These are phyloP conservation scores for Leptatherina wallacei DNA, from an alignment of 2,797 vertebrate genomes.

Conservation along the genomic window DNA sequence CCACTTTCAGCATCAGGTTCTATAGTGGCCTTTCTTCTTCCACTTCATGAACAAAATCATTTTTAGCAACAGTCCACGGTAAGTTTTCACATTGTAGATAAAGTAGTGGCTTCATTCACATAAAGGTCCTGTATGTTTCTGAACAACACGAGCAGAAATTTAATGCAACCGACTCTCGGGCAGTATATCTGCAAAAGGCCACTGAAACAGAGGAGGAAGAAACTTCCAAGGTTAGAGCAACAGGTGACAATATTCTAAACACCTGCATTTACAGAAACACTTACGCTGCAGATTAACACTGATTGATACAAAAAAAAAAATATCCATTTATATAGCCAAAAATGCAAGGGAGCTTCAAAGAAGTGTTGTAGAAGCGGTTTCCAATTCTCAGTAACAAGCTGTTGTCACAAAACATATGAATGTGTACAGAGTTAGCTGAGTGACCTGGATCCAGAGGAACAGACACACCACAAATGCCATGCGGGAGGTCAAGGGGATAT, in stretches of 20 bases:
- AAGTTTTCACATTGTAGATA: no score
- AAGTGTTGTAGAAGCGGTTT: not conserved
- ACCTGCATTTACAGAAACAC: constrained; percentile 38
- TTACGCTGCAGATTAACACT: constrained; percentile 12
- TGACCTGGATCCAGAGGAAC: constrained; percentile 39
- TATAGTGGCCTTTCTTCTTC: no score
- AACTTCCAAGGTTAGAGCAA: no score
- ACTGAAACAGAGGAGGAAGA: no score
- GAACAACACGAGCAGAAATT: not conserved
- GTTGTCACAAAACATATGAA: constrained; percentile 30
- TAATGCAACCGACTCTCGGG: not conserved
- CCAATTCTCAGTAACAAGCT: constrained; percentile 4
- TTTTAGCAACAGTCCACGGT: no score
- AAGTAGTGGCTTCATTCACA: no score
- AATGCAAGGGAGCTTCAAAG: not conserved
- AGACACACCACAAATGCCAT: constrained; percentile 26
- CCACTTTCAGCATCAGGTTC: not conserved
- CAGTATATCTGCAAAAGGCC: not conserved
- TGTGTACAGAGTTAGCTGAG: constrained; percentile 24
- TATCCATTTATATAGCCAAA: not conserved
- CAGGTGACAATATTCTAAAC: constrained; percentile 1
- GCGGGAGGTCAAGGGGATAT: constrained; percentile 16
- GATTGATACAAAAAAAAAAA: not conserved
- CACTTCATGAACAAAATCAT: no score
- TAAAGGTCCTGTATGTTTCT: not conserved